Evolutionary conservation across 1,140 invertebrate species (phyloP).

Genomic region (Proctacanthus coquilletti): DNA sequence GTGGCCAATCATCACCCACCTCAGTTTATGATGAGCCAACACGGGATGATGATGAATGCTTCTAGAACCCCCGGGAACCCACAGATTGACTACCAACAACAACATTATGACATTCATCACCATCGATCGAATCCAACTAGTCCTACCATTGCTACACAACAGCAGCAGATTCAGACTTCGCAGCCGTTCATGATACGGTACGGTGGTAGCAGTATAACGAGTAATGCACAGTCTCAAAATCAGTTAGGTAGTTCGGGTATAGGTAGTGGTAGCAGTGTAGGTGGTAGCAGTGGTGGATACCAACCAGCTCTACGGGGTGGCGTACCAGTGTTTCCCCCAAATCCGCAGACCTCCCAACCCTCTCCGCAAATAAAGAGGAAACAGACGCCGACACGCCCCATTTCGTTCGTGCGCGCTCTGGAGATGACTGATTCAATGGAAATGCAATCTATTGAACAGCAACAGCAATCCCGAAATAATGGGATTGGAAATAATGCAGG

Average conservation of each 20-base stretch:
- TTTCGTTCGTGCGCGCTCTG: conserved; percentile 81
- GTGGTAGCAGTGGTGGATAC: conserved; percentile 27
- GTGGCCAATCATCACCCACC: conserved; percentile 10
- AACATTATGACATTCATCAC: conserved; percentile 33
- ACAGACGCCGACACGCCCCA: conserved; percentile 49
- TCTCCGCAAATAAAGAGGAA: conserved; percentile 51
- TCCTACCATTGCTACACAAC: conserved; percentile 46
- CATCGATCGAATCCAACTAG: conserved; percentile 61
- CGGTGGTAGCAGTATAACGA: conserved; percentile 5
- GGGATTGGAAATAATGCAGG: background rate
- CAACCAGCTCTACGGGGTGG: conserved; percentile 46
- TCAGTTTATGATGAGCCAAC: background rate
- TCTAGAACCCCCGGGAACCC: background rate
- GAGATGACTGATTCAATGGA: conserved; percentile 80
- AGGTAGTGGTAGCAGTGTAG: conserved; percentile 3
- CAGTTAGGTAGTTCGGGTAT: background rate
- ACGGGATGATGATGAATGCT: conserved; percentile 15
- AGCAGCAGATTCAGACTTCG: conserved; percentile 18
- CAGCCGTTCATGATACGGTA: conserved; percentile 22
- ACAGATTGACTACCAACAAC: conserved; percentile 21
- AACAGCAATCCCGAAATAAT: conserved; percentile 17
- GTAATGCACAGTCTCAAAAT: conserved; percentile 1
- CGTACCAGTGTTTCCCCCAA: conserved; percentile 49
- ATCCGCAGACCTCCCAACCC: conserved; percentile 34
- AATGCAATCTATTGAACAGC: conserved; percentile 34